These are phyloP conservation scores for Paramacrobiotus metropolitanus DNA, from an alignment of 1,140 invertebrate species.

Conservation along the genomic window DNA sequence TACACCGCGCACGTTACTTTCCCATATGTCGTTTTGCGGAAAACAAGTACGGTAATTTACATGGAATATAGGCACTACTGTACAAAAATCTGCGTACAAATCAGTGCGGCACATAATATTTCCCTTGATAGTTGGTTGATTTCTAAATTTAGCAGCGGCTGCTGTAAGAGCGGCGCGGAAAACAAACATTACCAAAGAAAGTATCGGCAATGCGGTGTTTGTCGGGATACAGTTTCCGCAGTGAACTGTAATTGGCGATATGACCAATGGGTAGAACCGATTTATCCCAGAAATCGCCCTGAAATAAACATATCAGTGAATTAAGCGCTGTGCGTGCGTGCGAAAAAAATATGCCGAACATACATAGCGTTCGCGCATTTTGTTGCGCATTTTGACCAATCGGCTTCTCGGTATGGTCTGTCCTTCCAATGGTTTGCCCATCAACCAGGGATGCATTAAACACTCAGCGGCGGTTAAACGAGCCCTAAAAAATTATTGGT, in stretches of 20 bases:
- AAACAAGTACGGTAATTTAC: no score
- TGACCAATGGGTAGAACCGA: constrained; percentile 79
- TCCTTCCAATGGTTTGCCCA: constrained; percentile 32
- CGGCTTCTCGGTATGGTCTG: background rate
- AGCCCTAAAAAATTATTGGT: constrained; percentile 52
- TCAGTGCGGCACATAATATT: no score
- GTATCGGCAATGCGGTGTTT: constrained; percentile 90
- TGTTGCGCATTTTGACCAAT: constrained; percentile 6
- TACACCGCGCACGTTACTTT: no score
- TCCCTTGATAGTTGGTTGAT: no score
- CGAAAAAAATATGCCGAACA: background rate
- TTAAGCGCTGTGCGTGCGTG: no score
- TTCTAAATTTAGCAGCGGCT: no score
- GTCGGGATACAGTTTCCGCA: constrained; percentile 83
- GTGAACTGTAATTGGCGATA: constrained; percentile 81
- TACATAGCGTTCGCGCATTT: constrained; percentile 5
- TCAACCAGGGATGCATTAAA: constrained; percentile 77
- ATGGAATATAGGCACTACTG: no score
- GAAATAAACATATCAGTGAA: no score
- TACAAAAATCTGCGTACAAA: no score
- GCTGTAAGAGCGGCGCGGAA: no score
- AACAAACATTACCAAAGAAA: constrained; percentile 72
- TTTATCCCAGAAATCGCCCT: constrained; percentile 53
- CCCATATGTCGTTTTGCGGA: no score
- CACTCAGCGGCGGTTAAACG: constrained; percentile 95